Conservation (phyloP, 1,140 invertebrate species). For the Nebria ingens region DNA sequence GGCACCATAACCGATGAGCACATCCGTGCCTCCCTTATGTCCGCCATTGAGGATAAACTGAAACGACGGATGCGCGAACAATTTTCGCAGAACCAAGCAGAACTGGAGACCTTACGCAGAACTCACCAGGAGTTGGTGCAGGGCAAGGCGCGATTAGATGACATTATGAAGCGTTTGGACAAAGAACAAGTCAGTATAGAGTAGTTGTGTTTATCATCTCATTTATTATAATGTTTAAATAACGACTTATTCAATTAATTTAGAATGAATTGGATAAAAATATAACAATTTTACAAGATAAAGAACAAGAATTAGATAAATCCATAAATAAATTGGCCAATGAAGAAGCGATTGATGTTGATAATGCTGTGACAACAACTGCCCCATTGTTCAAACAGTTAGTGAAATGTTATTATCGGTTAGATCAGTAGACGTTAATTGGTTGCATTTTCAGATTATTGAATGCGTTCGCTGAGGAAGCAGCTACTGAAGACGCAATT, state of each 20-base stretch:
- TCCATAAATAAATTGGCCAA: conserved; percentile 67
- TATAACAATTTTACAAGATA: conserved; percentile 70
- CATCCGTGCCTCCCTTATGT: conserved; percentile 84
- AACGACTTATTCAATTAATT: conserved; percentile 19
- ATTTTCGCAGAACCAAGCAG: conserved; percentile 80
- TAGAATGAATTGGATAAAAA: conserved; percentile 73
- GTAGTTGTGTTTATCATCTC: conserved; percentile 5
- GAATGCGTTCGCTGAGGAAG: conserved; percentile 94
- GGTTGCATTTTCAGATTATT: conserved; percentile 55
- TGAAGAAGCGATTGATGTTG: conserved; percentile 78
- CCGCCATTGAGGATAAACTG: conserved; percentile 91
- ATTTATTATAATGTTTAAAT: conserved; percentile 12
- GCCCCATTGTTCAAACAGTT: conserved; percentile 93
- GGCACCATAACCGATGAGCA: conserved; percentile 92
- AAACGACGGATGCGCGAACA: conserved; percentile 77
- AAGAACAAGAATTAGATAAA: conserved; percentile 76
- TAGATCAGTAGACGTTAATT: background rate
- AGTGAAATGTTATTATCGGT: no score
- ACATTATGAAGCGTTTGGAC: conserved; percentile 69
- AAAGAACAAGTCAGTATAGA: conserved; percentile 59
- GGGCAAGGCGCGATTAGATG: conserved; percentile 74
- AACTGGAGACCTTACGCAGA: conserved; percentile 79
- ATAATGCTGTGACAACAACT: conserved; percentile 93
- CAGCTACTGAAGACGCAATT: conserved; percentile 95
- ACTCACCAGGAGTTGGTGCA: conserved; percentile 81